Evolutionary conservation across 64 coral and sea anemone genomes (phyloP), one percentile per base, ranked within the genome.

Genomic region (Montipora capricornis): DNA sequence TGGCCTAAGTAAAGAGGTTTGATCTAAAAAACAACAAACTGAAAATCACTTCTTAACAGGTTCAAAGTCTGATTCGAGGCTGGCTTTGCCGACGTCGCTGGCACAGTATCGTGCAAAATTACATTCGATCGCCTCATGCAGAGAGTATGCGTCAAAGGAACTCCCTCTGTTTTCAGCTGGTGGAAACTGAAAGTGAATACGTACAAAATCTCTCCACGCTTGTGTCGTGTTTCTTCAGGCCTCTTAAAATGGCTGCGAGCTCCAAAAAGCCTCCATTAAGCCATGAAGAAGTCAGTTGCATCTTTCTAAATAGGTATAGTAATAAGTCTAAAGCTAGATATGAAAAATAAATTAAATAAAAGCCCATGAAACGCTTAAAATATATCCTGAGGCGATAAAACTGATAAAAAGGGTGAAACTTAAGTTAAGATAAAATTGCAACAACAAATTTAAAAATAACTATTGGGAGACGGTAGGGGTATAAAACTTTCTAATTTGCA

Each of bases 81-180:
- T 99, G 98, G 98, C 76, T 99, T 7, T 99, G 98, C 53, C 98
- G 98, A 20, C 95, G 98, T n/a, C 98, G 98, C 10, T 99, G 98
- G 98, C 87, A 99, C 92, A 96, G n/a, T 50, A 96, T 99, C 20
- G 98, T 99, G 7, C 95, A 99, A 94, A 88, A 99, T 74, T 99
- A 99, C 75, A 99, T 99, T 82, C 92, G 95, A 22, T 99, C 98
- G 8, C 95, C 95, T 50, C 98, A 99, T 87, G 98, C 98, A 82
- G 95, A 96, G 79, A 99, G 98, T 92, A 99, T 99, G 88, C 92
- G 98, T 81, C 89, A 96, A 19, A 76, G 98, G 74, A 99, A 99
- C 87, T 92, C 84, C 11, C 82, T 96, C 61, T 96, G 95, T 53
- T 99, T 99, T 86, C 92, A 94, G 22, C 75, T 99, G 82, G 94